Conservation (phyloP, 2,797 vertebrate genomes). For the Florisuga fusca region DNA sequence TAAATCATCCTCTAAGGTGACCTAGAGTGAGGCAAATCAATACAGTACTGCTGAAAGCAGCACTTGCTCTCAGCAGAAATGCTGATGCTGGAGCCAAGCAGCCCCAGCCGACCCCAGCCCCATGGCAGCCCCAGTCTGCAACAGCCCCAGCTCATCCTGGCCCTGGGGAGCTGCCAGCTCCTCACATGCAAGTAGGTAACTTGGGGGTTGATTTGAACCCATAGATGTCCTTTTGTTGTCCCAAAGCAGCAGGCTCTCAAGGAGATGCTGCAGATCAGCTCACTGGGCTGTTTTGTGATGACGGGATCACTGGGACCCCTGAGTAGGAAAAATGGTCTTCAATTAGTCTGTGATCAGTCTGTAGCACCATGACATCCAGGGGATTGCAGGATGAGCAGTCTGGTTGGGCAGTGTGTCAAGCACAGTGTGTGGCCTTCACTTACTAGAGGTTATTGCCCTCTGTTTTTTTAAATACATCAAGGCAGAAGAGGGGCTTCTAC, state of each 20-base stretch:
- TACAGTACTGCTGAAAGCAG: slow-evolving; percentile 44
- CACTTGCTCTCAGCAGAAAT: neutral
- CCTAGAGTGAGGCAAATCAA: slow-evolving; percentile 43
- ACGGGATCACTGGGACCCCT: neutral
- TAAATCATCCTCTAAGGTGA: slow-evolving; percentile 61
- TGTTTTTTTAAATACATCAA: neutral
- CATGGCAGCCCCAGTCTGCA: neutral
- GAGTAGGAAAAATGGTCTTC: neutral
- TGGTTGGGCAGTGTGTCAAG: accelerated
- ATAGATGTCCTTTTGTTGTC: neutral
- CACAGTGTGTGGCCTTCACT: accelerated
- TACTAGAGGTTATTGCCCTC: neutral
- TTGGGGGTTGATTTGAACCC: neutral
- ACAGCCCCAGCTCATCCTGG: neutral
- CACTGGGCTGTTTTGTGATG: neutral
- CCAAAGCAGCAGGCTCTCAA: neutral
- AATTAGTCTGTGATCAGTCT: neutral
- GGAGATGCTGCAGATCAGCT: neutral
- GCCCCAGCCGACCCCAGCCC: neutral
- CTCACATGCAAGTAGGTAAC: accelerated
- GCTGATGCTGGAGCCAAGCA: accelerated
- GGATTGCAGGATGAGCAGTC: neutral
- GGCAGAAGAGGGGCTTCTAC: neutral
- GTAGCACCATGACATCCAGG: neutral
- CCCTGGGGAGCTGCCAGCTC: neutral